Evolutionary conservation across 2,888 invertebrate species (phyloP).

Genomic region (Limnephilus rhombicus): DNA sequence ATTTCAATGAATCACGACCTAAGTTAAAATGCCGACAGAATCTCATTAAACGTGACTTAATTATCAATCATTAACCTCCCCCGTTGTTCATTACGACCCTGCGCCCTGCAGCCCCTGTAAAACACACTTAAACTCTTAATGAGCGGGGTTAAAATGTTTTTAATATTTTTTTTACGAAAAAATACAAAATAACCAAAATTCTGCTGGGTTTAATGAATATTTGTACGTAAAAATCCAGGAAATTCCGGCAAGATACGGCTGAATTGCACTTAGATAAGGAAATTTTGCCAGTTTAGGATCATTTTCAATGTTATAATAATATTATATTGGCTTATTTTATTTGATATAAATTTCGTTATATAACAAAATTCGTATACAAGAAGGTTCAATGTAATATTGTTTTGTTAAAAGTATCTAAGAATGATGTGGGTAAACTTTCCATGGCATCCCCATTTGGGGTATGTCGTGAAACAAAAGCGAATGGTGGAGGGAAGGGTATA

Average conservation of each 20-base stretch:
- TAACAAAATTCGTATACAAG: neutral
- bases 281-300: neutral
- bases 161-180: neutral
- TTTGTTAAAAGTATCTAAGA: too few species aligned
- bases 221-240: neutral
- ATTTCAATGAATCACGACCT: neutral
- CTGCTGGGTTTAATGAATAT: neutral
- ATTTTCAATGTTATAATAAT: neutral
- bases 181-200: conserved; percentile 1
- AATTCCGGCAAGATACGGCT: neutral
- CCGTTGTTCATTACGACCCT: neutral
- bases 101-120: neutral
- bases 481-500: too few species aligned
- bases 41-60: neutral
- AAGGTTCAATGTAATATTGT: too few species aligned
- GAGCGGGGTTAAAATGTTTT: neutral
- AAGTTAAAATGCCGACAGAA: conserved; percentile 1
- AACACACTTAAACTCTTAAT: neutral
- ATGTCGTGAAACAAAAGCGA: too few species aligned
- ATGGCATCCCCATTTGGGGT: too few species aligned
- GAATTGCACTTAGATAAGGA: neutral
- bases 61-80: neutral
- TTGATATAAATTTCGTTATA: neutral
- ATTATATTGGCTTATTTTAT: neutral
- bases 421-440: too few species aligned